These are phyloP conservation scores for Rhinoraja longicauda DNA, from an alignment of 2,797 vertebrate genomes.

Conservation along the genomic window DNA sequence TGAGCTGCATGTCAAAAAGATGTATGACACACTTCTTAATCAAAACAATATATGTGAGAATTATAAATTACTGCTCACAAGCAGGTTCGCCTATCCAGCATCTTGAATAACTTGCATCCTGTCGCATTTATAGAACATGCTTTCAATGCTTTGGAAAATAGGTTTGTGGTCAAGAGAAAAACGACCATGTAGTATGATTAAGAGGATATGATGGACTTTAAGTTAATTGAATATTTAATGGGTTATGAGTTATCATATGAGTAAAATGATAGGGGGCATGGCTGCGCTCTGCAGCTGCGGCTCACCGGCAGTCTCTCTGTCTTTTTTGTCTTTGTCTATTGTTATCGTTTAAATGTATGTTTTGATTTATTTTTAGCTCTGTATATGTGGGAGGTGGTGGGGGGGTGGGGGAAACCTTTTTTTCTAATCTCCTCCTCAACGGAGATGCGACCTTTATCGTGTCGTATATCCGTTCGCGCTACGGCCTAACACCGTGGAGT, in stretches of 20 bases:
- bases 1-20: conserved; percentile 24
- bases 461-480: no score
- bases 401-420: no score
- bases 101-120: neutral
- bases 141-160: neutral
- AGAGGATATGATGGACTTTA: neutral
- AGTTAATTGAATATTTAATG: neutral
- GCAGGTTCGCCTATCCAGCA: neutral
- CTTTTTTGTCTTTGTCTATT: no score
- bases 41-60: neutral
- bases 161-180: neutral
- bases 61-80: neutral
- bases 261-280: no score
- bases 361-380: no score
- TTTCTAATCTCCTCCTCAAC: no score
- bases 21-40: conserved; percentile 5
- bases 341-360: no score
- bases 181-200: neutral
- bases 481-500: no score
- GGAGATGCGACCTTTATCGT: no score
- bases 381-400: no score
- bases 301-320: no score
- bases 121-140: neutral
- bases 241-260: neutral
- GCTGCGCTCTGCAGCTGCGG: no score